A percentile compares a stretch with the other conserved stretches of the same genome.
Conservation (phyloP, 2,797 vertebrate species). For the Psittacula echo region DNA sequence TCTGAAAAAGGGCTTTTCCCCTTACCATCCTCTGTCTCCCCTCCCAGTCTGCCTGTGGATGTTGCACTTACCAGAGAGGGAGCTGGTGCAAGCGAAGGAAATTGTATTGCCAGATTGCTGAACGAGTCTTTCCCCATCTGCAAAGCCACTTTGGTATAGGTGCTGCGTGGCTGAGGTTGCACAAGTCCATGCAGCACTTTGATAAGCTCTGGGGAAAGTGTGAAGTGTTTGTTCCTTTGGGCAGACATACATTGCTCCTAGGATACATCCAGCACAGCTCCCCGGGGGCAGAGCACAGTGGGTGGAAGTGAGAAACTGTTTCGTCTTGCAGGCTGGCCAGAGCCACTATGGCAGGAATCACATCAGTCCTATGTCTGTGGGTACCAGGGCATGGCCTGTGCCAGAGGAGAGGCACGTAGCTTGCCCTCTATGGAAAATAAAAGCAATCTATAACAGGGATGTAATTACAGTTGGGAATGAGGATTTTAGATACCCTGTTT, state of each 20-base stretch:
- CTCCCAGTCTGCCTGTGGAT: background rate
- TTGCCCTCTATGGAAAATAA: background rate
- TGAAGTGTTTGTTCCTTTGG: background rate
- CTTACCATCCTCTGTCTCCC: background rate
- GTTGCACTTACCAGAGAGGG: background rate
- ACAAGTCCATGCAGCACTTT: background rate
- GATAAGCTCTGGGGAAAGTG: background rate
- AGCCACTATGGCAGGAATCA: background rate
- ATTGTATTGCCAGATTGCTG: background rate
- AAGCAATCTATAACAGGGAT: background rate
- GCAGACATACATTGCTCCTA: rapidly evolving
- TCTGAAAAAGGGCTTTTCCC: background rate
- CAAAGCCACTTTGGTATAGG: background rate
- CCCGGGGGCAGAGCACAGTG: rapidly evolving
- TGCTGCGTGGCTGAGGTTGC: background rate
- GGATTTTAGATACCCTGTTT: background rate
- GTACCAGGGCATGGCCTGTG: background rate
- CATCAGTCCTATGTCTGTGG: background rate
- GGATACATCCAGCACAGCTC: background rate
- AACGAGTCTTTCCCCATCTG: background rate
- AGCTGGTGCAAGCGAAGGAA: background rate
- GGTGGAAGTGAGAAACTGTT: background rate
- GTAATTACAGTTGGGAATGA: background rate
- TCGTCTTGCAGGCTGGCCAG: background rate
- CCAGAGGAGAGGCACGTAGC: rapidly evolving